Base-by-base conservation (phyloP, 2,797 vertebrate species). In the Anas bernieri region DNA sequence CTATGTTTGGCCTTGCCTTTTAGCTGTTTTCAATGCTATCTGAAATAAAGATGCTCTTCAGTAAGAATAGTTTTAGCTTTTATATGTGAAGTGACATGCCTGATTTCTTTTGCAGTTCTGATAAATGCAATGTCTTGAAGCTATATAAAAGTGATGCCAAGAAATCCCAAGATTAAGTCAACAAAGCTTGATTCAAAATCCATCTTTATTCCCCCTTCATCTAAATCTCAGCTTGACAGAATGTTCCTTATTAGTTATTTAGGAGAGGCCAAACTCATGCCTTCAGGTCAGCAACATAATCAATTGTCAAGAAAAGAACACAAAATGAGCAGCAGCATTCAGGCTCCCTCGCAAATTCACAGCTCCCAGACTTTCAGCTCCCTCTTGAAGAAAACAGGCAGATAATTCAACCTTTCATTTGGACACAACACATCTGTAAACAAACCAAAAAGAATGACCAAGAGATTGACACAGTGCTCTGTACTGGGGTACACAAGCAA, bases 191-290 rank as follows among this genome's bases (percentile, higher is more conserved):
- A 92, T 93, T 95, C 93, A 91, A 96, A 96, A 96, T 92, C 89
- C 61, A 90, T 96, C 95, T 95, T 94, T 91, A 96, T 91, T 94
- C 20, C 15, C 3, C 7, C 67, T 55, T 91, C 95, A 96, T 93
- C 94, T 93, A 92, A 95, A 93, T 93, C 91, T 93, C 91, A 92
- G 79, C 69, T 93, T 94, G 93, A 97, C 90, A 95, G 83, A 90
- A 94, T 74, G 83, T 82, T 90, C 87, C 84, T 94, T 92, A 94
- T 93, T 96, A 90, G 92, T 91, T 86, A 93, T 88, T 96, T 92
- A 93, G 73, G 62, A 88, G 76, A 96, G 86, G 79, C 76, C 87
- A 93, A 81, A 91, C 67, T 88, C 87, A 92, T 87, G 91, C 75
- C 89, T 88, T 90, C 72, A 66, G 96, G 93, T 95, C 92, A 96